Base-by-base conservation (phyloP, 2,888 invertebrate genomes). In the Urechis unicinctus region DNA sequence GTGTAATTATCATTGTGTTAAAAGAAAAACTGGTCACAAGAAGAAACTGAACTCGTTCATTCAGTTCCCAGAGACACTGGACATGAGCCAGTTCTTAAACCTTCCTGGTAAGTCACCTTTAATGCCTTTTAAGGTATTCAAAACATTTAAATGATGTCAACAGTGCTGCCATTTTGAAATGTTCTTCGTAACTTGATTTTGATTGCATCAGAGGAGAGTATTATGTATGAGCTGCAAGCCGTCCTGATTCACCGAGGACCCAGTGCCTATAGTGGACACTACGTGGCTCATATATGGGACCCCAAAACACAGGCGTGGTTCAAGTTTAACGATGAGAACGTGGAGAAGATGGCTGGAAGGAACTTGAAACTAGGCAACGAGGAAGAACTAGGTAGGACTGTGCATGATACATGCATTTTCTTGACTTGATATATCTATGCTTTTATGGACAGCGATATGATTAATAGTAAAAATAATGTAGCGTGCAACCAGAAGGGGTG, bases 191-290 rank as follows among this genome's bases (percentile, higher is more conserved):
- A 21, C 6, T 48, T 22, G 6, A n/a, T 48, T 26, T 48, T 9
- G 17, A n/a, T 43, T 29, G 22, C 42, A 54, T 13, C 55, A 66
- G 62, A 58, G 4, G 53, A 48, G 3, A 59, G 52, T n/a, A 52
- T 54, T 4, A 29, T 81, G 47, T 86, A 85, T 66, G 82, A 83
- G 61, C 78, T 86, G 46, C 81, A 80, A 42, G 86, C 85, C 3
- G 85, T 86, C 55, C 77, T 86, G 46, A 83, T 85, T 60, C 86
- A 86, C 66, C 82, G 83, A 65, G 86, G 86, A 1, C 80, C 80
- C 21, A 83, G 83, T 56, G 85, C 85, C 4, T 81, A 85, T 68
- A 84, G 84, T 50, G 86, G 86, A 1, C 86, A 86, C 71, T 86
- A 86, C 68, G 80, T 85, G 78, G 83, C 83, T 50, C 79, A 83